Conservation (phyloP, 2,113 vertebrate species). For the Heterotis niloticus region DNA sequence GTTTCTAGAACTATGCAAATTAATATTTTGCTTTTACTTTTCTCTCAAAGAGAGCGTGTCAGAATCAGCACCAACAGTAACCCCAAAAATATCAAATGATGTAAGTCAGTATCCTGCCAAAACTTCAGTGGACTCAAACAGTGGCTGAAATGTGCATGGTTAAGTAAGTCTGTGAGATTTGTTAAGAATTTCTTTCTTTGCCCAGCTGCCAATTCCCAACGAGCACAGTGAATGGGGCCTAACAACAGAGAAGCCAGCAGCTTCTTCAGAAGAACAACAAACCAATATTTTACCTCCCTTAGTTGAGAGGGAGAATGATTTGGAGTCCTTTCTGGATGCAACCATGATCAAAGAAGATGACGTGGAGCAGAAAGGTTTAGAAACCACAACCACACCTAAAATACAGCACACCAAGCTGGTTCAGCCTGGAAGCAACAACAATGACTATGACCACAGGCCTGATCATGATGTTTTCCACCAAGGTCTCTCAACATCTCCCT, state of each 20-base stretch:
- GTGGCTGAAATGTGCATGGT: neutral
- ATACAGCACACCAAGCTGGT: neutral
- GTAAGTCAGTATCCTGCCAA: neutral
- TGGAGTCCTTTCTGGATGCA: slow-evolving; percentile 5
- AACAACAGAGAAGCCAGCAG: slow-evolving; percentile 1
- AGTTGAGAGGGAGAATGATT: slow-evolving; percentile 7
- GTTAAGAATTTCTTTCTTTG: neutral
- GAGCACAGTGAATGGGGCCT: neutral
- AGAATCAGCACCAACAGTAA: neutral
- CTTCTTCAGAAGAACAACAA: neutral
- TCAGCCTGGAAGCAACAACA: neutral
- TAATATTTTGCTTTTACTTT: neutral
- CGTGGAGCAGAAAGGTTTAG: slow-evolving; percentile 6
- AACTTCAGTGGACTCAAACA: neutral
- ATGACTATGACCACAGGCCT: neutral
- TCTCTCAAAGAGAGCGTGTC: slow-evolving; percentile 15
- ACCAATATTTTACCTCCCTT: neutral
- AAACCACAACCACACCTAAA: neutral
- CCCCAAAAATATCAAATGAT: neutral
- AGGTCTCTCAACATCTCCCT: neutral
- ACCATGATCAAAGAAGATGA: slow-evolving; percentile 32
- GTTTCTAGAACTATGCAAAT: neutral
- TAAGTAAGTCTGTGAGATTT: slow-evolving; percentile 4
- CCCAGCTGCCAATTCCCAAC: neutral
- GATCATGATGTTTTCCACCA: neutral